phyloP scores from a whole-genome alignment of 2,113 vertebrate species.

The Prionailurus viverrinus region DNA sequence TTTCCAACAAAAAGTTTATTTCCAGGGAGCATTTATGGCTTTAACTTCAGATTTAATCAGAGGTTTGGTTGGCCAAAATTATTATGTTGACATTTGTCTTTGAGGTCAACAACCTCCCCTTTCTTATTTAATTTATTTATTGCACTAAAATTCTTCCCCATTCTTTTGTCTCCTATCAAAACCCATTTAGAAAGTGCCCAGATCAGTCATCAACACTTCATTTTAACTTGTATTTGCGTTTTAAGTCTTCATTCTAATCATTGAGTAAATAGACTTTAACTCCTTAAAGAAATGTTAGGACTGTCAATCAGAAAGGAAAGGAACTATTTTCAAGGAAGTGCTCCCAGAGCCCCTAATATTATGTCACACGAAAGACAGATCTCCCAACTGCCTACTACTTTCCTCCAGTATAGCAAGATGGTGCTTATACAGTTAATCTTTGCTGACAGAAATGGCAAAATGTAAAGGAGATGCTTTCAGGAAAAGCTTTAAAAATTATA shows the following conservation, averaged over 20 bases:
- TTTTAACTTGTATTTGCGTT: slow-evolving; percentile 23
- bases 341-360: neutral
- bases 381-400: neutral
- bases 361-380: neutral
- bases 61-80: neutral
- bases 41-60: slow-evolving; percentile 52
- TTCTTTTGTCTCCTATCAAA: slow-evolving; percentile 13
- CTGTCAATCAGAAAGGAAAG: neutral
- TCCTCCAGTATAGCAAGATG: no score
- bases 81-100: slow-evolving; percentile 36
- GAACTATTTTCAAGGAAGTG: neutral
- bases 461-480: neutral
- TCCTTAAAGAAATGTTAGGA: neutral
- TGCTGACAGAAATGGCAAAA: neutral
- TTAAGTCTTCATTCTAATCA: neutral
- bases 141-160: neutral
- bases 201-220: neutral
- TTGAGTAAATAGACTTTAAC: neutral
- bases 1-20: slow-evolving; percentile 9
- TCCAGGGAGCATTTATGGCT: slow-evolving; percentile 26
- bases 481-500: neutral
- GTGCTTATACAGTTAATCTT: neutral
- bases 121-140: slow-evolving; percentile 51
- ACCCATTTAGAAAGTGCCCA: neutral
- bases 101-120: neutral